Evolutionary conservation across 2,113 vertebrate genomes (phyloP).

Genomic region (Phalacrocorax brasilianus): DNA sequence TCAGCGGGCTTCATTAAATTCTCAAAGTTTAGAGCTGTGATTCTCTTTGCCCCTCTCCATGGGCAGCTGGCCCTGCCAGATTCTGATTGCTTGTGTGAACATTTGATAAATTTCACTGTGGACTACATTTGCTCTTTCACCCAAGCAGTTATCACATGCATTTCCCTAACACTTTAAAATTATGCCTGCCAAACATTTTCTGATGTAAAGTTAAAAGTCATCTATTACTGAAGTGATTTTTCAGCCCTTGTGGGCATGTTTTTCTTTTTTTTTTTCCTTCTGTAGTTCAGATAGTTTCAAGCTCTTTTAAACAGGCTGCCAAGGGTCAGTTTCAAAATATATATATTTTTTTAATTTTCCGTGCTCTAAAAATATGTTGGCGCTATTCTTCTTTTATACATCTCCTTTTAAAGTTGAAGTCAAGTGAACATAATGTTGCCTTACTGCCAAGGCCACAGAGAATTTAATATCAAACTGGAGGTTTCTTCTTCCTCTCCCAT

Average conservation of each 20-base stretch:
- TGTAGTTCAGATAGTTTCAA: constrained; percentile 57
- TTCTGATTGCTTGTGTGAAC: constrained; percentile 40
- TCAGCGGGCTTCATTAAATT: constrained; percentile 52
- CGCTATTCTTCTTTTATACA: neutral
- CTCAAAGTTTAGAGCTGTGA: constrained; percentile 41
- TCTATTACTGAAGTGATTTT: constrained; percentile 62
- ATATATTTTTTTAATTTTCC: neutral
- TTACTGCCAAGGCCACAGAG: neutral
- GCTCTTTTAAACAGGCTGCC: constrained; percentile 41
- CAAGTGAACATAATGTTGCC: neutral
- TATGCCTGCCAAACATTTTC: constrained; percentile 65
- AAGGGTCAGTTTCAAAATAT: constrained; percentile 26
- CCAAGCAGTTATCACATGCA: constrained; percentile 43
- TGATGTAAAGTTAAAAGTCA: constrained; percentile 64
- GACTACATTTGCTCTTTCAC: constrained; percentile 62
- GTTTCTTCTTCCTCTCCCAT: neutral
- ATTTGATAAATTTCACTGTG: constrained; percentile 43
- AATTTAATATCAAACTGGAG: neutral
- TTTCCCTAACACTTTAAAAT: constrained; percentile 64
- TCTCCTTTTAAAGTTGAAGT: neutral
- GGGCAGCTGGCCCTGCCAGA: constrained; percentile 8
- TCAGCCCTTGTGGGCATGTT: constrained; percentile 42
- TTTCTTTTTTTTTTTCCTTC: neutral
- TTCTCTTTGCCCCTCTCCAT: constrained; percentile 19
- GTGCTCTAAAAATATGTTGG: neutral